Evolutionary conservation across 2,888 invertebrate genomes (phyloP), one percentile per base, ranked within the genome.

Genomic region (Serripes groenlandicus): DNA sequence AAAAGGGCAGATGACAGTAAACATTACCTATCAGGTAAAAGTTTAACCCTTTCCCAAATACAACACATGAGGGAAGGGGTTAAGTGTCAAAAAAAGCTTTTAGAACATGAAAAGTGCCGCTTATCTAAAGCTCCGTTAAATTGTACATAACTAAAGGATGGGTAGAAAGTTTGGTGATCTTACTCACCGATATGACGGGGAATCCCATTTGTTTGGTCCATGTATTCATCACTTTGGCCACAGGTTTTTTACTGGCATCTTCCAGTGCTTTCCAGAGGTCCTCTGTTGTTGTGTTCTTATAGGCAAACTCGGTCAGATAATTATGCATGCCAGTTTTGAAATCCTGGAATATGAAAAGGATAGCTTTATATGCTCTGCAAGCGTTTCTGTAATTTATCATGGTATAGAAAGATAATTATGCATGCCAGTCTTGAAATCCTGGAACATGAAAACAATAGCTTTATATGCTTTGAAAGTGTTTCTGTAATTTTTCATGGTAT

Each of bases 131-230:
- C n/a, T n/a, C n/a, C n/a, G n/a, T n/a, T n/a, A n/a, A n/a, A n/a
- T n/a, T n/a, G n/a, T n/a, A n/a, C n/a, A n/a, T n/a, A n/a, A n/a
- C n/a, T n/a, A n/a, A n/a, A n/a, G n/a, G n/a, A n/a, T n/a, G n/a
- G n/a, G n/a, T n/a, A n/a, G n/a, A n/a, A n/a, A n/a, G n/a, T n/a
- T n/a, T n/a, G n/a, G n/a, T n/a, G n/a, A n/a, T n/a, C n/a, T n/a
- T n/a, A n/a, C 66, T 66, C 78, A 94, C 94, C 91, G 93, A 96
- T 18, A 98, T 96, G 75, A 99, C 96, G 0, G 99, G 99, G 94
- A 98, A 99, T 56, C 99, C 99, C 96, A 97, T 97, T 93, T 98
- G 97, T 93, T 97, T 97, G 0, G 99, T 99, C 99, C 99, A 99
- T 28, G 98, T 97, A 9, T 97, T 97, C 99, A 99, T 99, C 11